These are phyloP conservation scores for Maconellicoccus hirsutus DNA, from an alignment of 1,140 invertebrate species.

Conservation along the genomic window DNA sequence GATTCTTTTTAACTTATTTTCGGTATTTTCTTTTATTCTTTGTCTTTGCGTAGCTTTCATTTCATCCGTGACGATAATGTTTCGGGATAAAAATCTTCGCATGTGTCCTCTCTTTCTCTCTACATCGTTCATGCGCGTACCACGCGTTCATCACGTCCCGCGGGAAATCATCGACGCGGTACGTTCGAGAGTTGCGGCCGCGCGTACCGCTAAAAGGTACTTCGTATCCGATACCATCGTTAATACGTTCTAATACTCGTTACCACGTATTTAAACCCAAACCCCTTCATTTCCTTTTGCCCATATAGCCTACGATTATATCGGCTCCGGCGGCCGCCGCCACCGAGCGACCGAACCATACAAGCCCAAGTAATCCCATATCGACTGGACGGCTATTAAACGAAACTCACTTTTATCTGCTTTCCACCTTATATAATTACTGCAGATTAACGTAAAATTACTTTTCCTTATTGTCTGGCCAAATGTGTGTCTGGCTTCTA, in stretches of 20 bases:
- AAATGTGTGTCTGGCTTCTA: background rate
- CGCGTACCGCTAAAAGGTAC: too few relatives aligned
- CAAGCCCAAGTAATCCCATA: background rate
- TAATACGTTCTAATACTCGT: background rate
- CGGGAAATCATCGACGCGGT: background rate
- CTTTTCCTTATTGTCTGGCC: background rate
- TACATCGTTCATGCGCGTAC: too few relatives aligned
- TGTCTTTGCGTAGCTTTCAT: background rate
- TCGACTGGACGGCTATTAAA: background rate
- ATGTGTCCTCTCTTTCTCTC: too few relatives aligned
- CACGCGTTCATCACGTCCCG: background rate
- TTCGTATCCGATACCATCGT: background rate
- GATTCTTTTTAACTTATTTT: constrained; percentile 10
- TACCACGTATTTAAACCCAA: background rate
- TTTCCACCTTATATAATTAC: background rate
- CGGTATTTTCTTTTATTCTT: constrained; percentile 5
- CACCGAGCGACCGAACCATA: too few relatives aligned
- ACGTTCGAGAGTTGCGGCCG: background rate
- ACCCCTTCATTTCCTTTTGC: too few relatives aligned
- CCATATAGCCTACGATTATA: too few relatives aligned
- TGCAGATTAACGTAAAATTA: constrained; percentile 1
- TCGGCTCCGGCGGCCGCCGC: too few relatives aligned
- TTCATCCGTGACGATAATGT: constrained; percentile 7
- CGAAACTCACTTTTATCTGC: background rate
- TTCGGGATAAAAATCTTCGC: background rate